These are phyloP conservation scores for Polypedilum pembai DNA, from an alignment of 1,140 invertebrate genomes.

Conservation along the genomic window DNA sequence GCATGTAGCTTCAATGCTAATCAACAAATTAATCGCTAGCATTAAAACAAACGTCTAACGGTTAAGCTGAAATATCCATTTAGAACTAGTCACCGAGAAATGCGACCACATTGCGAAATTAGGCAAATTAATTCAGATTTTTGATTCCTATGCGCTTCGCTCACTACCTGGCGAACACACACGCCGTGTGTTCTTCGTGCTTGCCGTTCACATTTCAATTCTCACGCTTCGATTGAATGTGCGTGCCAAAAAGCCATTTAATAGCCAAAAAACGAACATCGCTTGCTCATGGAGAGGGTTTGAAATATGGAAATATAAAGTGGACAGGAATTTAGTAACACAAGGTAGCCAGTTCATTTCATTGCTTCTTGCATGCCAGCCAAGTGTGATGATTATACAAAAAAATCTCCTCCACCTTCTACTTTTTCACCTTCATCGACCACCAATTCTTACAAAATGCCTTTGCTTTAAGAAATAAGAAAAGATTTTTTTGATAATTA, in stretches of 20 bases:
- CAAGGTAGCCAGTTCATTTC: neutral
- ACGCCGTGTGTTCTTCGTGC: neutral
- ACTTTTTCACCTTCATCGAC: too few species aligned
- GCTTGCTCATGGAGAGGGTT: neutral
- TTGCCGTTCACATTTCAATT: slow-evolving; percentile 21
- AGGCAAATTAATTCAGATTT: slow-evolving; percentile 24
- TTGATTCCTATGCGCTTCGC: neutral
- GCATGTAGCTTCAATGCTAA: neutral
- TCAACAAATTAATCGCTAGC: slow-evolving; percentile 22
- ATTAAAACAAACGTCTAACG: slow-evolving; percentile 2
- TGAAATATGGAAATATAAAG: neutral
- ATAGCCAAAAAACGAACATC: slow-evolving; percentile 9
- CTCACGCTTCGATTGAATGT: slow-evolving; percentile 24
- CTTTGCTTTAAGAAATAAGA: too few species aligned
- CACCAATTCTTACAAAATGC: too few species aligned
- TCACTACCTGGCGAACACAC: neutral
- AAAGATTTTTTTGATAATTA: too few species aligned
- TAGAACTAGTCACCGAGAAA: neutral
- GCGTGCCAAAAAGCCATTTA: slow-evolving; percentile 22
- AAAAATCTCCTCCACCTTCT: neutral
- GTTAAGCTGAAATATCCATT: neutral
- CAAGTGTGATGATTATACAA: slow-evolving; percentile 18
- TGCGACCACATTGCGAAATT: slow-evolving; percentile 22
- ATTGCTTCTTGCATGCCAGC: neutral
- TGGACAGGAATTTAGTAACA: slow-evolving; percentile 17